Conservation (phyloP, 2,888 invertebrate species). For the Monopis laevigella region DNA sequence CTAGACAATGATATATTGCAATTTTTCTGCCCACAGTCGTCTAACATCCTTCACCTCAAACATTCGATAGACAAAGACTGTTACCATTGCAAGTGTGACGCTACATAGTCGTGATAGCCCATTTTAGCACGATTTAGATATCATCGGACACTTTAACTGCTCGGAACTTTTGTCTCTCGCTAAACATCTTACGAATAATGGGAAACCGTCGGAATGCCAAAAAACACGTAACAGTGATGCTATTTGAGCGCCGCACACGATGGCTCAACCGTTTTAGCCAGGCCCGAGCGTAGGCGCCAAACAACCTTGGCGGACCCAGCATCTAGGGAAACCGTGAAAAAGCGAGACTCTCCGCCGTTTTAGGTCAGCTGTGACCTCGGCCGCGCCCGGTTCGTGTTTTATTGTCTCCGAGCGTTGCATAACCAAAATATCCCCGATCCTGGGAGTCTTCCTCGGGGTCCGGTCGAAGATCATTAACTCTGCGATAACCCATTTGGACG, state of each 20-base stretch:
- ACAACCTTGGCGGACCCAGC: conserved; percentile 52
- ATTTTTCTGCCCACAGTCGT: conserved; percentile 30
- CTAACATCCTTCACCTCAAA: no score
- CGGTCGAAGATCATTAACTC: conserved; percentile 56
- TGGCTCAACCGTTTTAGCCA: conserved; percentile 50
- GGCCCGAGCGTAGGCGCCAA: conserved; percentile 57
- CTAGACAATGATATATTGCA: conserved; percentile 43
- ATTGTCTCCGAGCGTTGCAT: conserved; percentile 65
- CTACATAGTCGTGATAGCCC: no score
- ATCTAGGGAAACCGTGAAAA: conserved; percentile 49
- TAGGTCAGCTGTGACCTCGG: conserved; percentile 53
- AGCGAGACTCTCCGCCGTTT: conserved; percentile 60
- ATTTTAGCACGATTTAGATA: no score
- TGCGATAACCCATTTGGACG: conserved; percentile 48
- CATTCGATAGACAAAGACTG: no score
- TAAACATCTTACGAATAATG: conserved; percentile 17
- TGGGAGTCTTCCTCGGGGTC: conserved; percentile 18
- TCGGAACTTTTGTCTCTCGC: no score
- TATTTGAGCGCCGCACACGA: conserved; percentile 53
- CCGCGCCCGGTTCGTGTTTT: conserved; percentile 57
- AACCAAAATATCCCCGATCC: conserved; percentile 24
- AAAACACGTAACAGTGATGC: conserved; percentile 48
- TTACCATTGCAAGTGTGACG: no score
- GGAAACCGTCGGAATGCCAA: conserved; percentile 54
- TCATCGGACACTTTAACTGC: no score